Base-by-base conservation (phyloP, 1,140 invertebrate species). In the Hylaeus volcanicus region DNA sequence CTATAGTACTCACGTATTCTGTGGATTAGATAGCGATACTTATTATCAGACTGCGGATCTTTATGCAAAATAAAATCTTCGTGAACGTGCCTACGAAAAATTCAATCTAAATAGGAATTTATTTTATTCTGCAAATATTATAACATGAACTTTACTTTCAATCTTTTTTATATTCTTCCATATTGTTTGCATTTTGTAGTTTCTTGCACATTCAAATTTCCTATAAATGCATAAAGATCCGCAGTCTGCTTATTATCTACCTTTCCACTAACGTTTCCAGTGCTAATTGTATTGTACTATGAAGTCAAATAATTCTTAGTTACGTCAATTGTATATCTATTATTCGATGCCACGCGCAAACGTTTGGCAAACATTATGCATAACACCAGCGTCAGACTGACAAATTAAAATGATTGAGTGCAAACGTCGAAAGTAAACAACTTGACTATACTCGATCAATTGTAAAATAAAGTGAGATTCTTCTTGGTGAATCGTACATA, bases 1-100 rank as follows among this genome's bases (percentile, higher is more conserved):
- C 56, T 39, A 60, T 26, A 9, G 64, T 68, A 60, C 43, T 43
- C 74, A 9, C 45, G 74, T 39, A 61, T 45, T 15, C n/a, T 15
- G 1, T 8, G 51, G 39, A 65, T 75, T 43, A 74, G 26, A 26
- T 26, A 74, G 5, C 39, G 15, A 14, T 74, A 26, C 64, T 74
- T 64, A 51, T 26, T 26, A 26, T 26, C 26, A 26, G 26, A 26
- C 26, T 26, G 26, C 26, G 26, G 26, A 26, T 26, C 26, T 26
- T 26, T 26, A 26, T 26, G 26, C 26, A 26, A 26, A 26, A 26
- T 26, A 26, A 26, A 26, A 26, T 26, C 26, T 26, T 26, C 26
- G 26, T 26, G 26, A 26, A 26, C 26, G 26, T 26, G 26, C 26
- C 26, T 26, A 26, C 26, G 0, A 26, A 26, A 26, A 26, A 26